Conservation (phyloP, 2,888 invertebrate species). For the Oxycera nigricornis region DNA sequence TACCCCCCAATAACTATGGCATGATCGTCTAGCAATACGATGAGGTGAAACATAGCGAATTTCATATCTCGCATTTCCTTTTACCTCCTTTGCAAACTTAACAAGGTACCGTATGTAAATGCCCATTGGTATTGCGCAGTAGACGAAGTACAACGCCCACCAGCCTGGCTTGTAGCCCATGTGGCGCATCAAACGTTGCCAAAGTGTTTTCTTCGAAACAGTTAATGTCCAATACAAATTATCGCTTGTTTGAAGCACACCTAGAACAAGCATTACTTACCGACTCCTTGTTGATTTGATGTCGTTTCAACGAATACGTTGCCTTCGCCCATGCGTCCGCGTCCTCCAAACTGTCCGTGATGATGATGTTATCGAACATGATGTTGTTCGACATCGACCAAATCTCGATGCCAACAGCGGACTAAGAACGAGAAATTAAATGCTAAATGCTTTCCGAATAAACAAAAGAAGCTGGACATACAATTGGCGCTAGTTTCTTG, state of each 20-base stretch:
- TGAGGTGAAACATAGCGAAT: too few species aligned
- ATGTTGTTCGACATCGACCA: slow-evolving; percentile 98
- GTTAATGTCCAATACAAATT: slow-evolving; percentile 49
- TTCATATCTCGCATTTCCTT: too few species aligned
- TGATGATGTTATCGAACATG: slow-evolving; percentile 93
- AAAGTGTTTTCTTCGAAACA: slow-evolving; percentile 67
- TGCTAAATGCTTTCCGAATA: not conserved
- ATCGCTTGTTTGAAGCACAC: not conserved
- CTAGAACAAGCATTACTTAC: slow-evolving; percentile 67
- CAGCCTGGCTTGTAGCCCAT: slow-evolving; percentile 81
- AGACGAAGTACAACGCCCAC: slow-evolving; percentile 81
- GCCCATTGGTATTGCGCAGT: slow-evolving; percentile 75
- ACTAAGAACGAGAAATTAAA: slow-evolving; percentile 63
- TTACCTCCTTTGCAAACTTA: slow-evolving; percentile 72
- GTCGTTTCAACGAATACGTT: slow-evolving; percentile 84
- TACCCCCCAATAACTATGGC: too few species aligned
- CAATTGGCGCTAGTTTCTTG: slow-evolving; percentile 82
- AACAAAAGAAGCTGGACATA: slow-evolving; percentile 66
- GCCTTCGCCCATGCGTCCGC: slow-evolving; percentile 83
- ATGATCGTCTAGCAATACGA: too few species aligned
- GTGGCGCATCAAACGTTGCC: slow-evolving; percentile 76
- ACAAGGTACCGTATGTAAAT: slow-evolving; percentile 75
- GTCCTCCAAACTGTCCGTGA: slow-evolving; percentile 80
- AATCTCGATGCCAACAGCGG: slow-evolving; percentile 93
- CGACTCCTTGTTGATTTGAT: slow-evolving; percentile 79